These are phyloP conservation scores for Odontocerum albicorne DNA, from an alignment of 2,888 invertebrate genomes.

Conservation along the genomic window DNA sequence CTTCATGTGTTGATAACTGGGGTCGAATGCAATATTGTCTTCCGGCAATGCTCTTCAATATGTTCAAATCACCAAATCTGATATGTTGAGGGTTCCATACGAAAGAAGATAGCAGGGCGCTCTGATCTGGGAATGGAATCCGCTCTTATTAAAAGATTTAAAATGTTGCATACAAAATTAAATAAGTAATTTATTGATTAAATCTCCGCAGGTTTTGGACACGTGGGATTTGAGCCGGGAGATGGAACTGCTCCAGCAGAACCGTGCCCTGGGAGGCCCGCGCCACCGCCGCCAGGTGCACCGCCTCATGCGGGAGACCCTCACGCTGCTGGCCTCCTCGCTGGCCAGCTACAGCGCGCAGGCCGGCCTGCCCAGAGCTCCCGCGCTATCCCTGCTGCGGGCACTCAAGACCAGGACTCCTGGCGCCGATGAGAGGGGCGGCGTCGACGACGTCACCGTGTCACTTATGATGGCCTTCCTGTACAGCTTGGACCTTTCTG, in stretches of 20 bases:
- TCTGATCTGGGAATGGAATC: too few species aligned
- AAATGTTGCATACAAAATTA: too few species aligned
- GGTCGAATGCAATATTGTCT: too few species aligned
- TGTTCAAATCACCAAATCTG: too few species aligned
- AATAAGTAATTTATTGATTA: too few species aligned
- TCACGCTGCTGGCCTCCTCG: conserved; percentile 50
- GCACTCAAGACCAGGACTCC: conserved; percentile 45
- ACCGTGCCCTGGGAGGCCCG: conserved; percentile 86
- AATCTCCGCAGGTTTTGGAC: conserved; percentile 45
- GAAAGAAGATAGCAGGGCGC: too few species aligned
- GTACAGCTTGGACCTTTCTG: conserved; percentile 81
- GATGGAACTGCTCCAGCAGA: conserved; percentile 77
- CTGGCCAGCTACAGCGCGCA: conserved; percentile 54
- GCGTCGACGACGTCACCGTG: conserved; percentile 76
- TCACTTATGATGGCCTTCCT: conserved; percentile 81
- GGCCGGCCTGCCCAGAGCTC: conserved; percentile 65
- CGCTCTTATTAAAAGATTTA: too few species aligned
- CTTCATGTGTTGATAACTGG: too few species aligned
- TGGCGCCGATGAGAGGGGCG: conserved; percentile 64
- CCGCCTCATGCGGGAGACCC: conserved; percentile 38
- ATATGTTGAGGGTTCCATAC: too few species aligned
- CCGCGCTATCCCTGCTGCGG: conserved; percentile 64
- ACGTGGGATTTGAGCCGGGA: conserved; percentile 48
- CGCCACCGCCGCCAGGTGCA: conserved; percentile 67
- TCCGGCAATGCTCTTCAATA: too few species aligned